phyloP scores from a whole-genome alignment of 1,140 invertebrate species.

The Drosophila murphyi region DNA sequence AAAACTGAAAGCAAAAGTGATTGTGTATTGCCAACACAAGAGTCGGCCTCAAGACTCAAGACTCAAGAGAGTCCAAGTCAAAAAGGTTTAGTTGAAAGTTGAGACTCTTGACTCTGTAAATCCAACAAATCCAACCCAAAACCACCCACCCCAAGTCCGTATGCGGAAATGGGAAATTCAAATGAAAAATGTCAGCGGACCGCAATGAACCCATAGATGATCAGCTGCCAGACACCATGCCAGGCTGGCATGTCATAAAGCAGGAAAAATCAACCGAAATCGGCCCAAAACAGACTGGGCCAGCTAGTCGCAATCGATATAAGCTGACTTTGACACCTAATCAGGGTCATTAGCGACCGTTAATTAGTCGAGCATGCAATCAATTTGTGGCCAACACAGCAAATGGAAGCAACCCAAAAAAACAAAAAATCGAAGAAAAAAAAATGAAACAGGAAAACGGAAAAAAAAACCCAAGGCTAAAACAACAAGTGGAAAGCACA shows the following conservation, averaged over 20 bases:
- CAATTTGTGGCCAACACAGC: slow-evolving; percentile 41
- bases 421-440: not conserved
- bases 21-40: slow-evolving; percentile 62
- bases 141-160: slow-evolving; percentile 25
- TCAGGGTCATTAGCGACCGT: slow-evolving; percentile 53
- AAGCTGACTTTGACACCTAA: slow-evolving; percentile 72
- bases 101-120: slow-evolving; percentile 47
- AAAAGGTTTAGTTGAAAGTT: slow-evolving; percentile 75
- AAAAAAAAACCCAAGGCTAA: not conserved
- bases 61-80: not conserved
- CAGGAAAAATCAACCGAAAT: not conserved
- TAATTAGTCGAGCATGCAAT: slow-evolving; percentile 62
- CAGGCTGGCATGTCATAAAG: slow-evolving; percentile 1
- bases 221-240: no score
- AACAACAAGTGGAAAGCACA: not conserved
- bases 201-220: slow-evolving; percentile 47
- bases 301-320: slow-evolving; percentile 51
- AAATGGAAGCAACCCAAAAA: slow-evolving; percentile 18
- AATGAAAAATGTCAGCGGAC: slow-evolving; percentile 46
- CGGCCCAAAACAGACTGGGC: not conserved
- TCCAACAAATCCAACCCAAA: not conserved
- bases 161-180: slow-evolving; percentile 46
- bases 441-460: not conserved
- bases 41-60: slow-evolving; percentile 5
- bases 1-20: slow-evolving; percentile 81